These are phyloP conservation scores for Eudyptes chrysolophus DNA, from an alignment of 2,113 vertebrate species.

Conservation along the genomic window DNA sequence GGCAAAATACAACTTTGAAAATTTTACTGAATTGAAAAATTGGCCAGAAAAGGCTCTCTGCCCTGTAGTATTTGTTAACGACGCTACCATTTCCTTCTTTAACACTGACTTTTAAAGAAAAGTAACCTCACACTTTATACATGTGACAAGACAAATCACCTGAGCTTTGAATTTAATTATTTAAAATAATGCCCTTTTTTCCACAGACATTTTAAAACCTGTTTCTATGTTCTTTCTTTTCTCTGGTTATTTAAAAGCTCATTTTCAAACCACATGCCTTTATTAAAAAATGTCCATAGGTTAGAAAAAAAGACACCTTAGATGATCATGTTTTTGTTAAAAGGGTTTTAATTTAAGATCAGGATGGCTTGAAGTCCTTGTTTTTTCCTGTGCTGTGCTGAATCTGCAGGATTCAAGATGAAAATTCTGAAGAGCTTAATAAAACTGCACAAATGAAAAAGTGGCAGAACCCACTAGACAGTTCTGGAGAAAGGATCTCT, in stretches of 20 bases:
- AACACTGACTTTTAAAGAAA: neutral
- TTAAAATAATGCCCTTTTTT: neutral
- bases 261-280: neutral
- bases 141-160: constrained; percentile 30
- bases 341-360: neutral
- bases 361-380: neutral
- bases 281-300: neutral
- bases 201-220: neutral
- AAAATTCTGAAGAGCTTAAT: neutral
- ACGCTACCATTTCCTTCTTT: neutral
- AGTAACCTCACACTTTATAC: neutral
- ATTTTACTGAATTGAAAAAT: constrained; percentile 39
- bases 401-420: neutral
- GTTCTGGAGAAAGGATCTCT: neutral
- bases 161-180: neutral
- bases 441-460: neutral
- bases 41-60: constrained; percentile 7
- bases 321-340: neutral
- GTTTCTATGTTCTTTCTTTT: neutral
- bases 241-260: neutral
- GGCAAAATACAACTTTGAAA: constrained; percentile 1
- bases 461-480: neutral
- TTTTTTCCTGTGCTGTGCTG: neutral
- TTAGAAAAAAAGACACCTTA: neutral
- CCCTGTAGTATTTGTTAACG: neutral